Evolutionary conservation across 1,140 invertebrate species (phyloP).

Genomic region (Proctacanthus coquilletti): DNA sequence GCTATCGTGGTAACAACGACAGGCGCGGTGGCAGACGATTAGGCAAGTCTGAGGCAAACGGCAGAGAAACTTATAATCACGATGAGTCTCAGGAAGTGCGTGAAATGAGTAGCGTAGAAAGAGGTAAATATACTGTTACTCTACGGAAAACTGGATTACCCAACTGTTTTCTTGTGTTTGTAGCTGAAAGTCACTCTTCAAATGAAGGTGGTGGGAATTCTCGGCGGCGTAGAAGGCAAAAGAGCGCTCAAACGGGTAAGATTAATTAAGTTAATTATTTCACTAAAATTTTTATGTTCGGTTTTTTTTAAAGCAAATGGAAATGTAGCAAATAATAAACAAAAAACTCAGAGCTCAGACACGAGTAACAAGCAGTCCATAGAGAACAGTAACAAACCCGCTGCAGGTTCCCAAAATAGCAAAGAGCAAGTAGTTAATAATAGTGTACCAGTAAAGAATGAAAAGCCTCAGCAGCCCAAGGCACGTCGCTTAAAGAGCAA

Average conservation of each 20-base stretch:
- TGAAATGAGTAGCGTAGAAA: conserved; percentile 27
- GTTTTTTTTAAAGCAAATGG: conserved; percentile 16
- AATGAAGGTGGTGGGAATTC: conserved; percentile 20
- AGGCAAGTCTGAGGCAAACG: conserved; percentile 14
- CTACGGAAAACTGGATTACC: background rate
- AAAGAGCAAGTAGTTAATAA: conserved; percentile 10
- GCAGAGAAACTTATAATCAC: conserved; percentile 24
- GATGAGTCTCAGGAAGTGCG: conserved; percentile 23
- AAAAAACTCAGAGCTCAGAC: conserved; percentile 14
- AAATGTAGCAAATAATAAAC: conserved; percentile 21
- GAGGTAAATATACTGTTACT: conserved; percentile 15
- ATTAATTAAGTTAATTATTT: background rate
- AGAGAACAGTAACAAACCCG: conserved; percentile 14
- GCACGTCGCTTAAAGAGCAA: conserved; percentile 13
- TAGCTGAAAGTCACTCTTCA: conserved; percentile 28
- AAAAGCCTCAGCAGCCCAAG: conserved; percentile 14
- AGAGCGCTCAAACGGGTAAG: conserved; percentile 15
- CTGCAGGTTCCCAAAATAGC: conserved; percentile 9
- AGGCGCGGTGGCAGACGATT: conserved; percentile 16
- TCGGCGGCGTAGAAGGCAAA: conserved; percentile 25
- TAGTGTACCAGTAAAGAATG: conserved; percentile 11
- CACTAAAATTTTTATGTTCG: conserved; percentile 3
- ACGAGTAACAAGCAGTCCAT: conserved; percentile 21
- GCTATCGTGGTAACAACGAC: conserved; percentile 12
- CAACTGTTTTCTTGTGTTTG: conserved; percentile 2